A percentile compares a stretch with the other conserved stretches of the same genome.
phyloP scores from a whole-genome alignment of 30 jellyfish, hydroid and myxozoan species.

The Aurelia aurita complex sp. Pacific region DNA sequence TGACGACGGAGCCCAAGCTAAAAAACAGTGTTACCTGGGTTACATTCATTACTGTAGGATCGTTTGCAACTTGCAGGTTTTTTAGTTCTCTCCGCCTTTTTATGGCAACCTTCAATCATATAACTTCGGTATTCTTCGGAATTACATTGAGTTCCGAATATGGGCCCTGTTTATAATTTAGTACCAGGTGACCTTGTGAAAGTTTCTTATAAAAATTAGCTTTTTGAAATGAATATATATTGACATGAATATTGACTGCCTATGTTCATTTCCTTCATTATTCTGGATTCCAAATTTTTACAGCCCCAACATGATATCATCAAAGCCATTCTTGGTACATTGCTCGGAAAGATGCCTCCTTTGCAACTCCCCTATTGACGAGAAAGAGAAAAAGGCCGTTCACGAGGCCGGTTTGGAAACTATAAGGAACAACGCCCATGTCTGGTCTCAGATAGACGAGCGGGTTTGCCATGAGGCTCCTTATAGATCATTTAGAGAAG shows the following conservation, averaged over 20 bases:
- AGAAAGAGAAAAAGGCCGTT: conserved; percentile 27
- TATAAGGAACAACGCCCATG: conserved; percentile 22
- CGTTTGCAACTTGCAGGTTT: neutral
- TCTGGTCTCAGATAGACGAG: conserved; percentile 31
- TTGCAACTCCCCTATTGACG: conserved; percentile 25
- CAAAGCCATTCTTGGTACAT: conserved; percentile 28
- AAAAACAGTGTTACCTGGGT: conserved; percentile 1
- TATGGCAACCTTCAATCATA: neutral
- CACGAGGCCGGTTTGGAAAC: conserved; percentile 35
- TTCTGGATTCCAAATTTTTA: conserved; percentile 5
- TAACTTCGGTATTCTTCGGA: no score
- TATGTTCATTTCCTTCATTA: conserved; percentile 6
- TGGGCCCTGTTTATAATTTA: neutral
- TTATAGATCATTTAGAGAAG: conserved; percentile 38
- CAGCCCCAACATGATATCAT: conserved; percentile 31
- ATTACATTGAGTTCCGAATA: neutral
- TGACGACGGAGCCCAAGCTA: neutral
- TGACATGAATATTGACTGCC: neutral
- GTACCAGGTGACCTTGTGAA: conserved; percentile 1
- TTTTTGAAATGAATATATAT: neutral
- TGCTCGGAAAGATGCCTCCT: conserved; percentile 27
- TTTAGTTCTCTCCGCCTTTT: neutral
- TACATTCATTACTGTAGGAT: neutral
- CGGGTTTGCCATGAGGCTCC: conserved; percentile 43
- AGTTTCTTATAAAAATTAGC: neutral